Conservation (phyloP, 2,797 vertebrate species). For the Adelosebastes latens region DNA sequence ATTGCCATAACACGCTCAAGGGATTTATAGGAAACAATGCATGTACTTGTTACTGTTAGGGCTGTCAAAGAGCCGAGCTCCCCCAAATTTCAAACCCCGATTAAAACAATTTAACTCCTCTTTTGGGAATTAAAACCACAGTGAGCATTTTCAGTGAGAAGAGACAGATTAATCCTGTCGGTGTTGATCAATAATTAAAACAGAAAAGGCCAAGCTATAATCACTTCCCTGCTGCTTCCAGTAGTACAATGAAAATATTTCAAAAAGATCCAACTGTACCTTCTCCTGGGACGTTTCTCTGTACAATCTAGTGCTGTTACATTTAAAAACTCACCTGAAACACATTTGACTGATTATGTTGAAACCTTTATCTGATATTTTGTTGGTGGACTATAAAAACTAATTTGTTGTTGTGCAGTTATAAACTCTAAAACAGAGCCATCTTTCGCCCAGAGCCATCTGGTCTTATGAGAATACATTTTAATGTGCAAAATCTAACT, state of each 20-base stretch:
- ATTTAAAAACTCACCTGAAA: not conserved
- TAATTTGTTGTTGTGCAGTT: not conserved
- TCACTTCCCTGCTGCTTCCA: not conserved
- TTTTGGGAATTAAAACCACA: not conserved
- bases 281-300: not conserved
- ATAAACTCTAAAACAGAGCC: not conserved
- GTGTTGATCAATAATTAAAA: constrained; percentile 29
- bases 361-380: not conserved
- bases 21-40: not conserved
- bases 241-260: not conserved
- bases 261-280: not conserved
- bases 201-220: not conserved
- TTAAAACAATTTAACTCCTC: not conserved
- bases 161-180: not conserved
- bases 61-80: not conserved
- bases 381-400: not conserved
- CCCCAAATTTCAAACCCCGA: not conserved
- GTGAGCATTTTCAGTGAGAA: not conserved
- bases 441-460: not conserved
- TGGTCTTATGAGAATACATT: constrained; percentile 9
- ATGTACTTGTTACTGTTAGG: not conserved
- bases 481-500: constrained; percentile 13
- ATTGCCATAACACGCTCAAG: not conserved
- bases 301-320: not conserved
- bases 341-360: not conserved